These are phyloP conservation scores for Spilarctia lutea DNA, from an alignment of 2,888 invertebrate species.

Conservation along the genomic window DNA sequence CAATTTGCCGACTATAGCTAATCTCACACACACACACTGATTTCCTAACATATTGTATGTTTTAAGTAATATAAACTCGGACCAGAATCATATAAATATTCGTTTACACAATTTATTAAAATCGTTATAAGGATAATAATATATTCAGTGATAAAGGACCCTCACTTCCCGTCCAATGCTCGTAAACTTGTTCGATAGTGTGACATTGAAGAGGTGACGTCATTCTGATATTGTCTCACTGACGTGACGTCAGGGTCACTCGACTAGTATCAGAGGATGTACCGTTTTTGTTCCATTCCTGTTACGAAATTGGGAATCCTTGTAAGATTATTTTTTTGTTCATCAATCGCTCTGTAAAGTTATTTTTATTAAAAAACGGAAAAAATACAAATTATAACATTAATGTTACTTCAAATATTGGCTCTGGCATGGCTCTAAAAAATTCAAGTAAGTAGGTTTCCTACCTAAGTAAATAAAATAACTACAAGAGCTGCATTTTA, in stretches of 20 bases:
- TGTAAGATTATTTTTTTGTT: neutral
- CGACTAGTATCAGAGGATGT: slow-evolving; percentile 10
- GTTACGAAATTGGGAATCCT: neutral
- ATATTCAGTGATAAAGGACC: slow-evolving; percentile 34
- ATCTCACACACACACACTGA: neutral
- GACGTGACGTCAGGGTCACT: slow-evolving; percentile 19
- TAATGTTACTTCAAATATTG: too few relatives aligned
- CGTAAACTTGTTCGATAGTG: slow-evolving; percentile 28
- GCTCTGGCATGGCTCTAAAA: too few relatives aligned
- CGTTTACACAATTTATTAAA: neutral
- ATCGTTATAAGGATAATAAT: slow-evolving; percentile 1
- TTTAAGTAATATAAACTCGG: neutral
- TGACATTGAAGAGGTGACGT: slow-evolving; percentile 31
- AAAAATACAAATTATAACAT: too few relatives aligned
- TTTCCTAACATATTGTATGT: neutral
- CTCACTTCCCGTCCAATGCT: slow-evolving; percentile 34
- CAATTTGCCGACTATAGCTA: neutral
- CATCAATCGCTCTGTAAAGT: neutral
- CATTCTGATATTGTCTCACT: slow-evolving; percentile 15
- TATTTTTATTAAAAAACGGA: too few relatives aligned
- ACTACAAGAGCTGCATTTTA: too few relatives aligned
- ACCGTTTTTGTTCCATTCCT: neutral
- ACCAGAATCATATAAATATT: neutral
- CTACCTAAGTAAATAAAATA: too few relatives aligned
- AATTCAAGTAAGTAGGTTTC: too few relatives aligned